Evolutionary conservation across 2,113 vertebrate species (phyloP).

Genomic region (Aramus guarauna): DNA sequence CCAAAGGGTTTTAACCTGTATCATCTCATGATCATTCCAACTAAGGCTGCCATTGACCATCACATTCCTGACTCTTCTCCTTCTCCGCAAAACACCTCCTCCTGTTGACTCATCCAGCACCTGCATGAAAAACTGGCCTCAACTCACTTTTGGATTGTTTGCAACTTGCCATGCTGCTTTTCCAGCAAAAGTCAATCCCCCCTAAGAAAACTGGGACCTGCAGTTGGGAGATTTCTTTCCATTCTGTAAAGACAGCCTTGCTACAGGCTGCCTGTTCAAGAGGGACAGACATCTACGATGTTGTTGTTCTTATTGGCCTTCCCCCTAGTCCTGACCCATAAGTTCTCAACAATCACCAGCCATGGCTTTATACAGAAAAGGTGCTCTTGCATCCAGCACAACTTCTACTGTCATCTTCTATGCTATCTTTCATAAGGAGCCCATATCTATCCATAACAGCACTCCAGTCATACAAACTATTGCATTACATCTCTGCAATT

Average conservation of each 20-base stretch:
- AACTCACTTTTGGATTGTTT: background rate
- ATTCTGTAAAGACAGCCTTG: background rate
- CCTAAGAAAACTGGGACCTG: background rate
- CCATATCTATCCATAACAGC: background rate
- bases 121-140: background rate
- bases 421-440: background rate
- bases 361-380: background rate
- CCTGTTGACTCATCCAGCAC: background rate
- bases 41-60: background rate
- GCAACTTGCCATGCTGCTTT: background rate
- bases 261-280: background rate
- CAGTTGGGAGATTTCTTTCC: background rate
- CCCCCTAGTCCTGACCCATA: background rate
- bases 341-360: background rate
- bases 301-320: background rate
- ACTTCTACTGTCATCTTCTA: background rate
- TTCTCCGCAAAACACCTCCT: background rate
- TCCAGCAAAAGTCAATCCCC: background rate
- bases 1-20: background rate
- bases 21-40: background rate
- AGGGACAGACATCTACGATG: background rate
- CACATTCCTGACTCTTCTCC: background rate
- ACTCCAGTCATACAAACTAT: background rate
- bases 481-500: background rate
- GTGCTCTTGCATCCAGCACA: background rate